A percentile compares a stretch with the other conserved stretches of the same genome.
These are phyloP conservation scores for Otolemur garnettii DNA, from an alignment of 2,113 vertebrate genomes.

Conservation along the genomic window DNA sequence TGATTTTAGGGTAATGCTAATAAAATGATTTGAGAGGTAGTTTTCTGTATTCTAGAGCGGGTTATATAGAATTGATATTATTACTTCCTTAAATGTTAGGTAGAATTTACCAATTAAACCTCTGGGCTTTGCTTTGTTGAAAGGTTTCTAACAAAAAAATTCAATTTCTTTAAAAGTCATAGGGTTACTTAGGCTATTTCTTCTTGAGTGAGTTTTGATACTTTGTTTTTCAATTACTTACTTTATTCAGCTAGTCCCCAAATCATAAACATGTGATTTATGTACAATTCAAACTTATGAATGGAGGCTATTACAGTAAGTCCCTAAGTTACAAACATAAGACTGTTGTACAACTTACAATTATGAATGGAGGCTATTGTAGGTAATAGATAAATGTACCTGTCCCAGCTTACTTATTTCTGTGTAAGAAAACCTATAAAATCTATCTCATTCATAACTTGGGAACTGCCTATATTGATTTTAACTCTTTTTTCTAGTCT, in stretches of 20 bases:
- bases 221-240: constrained; percentile 8
- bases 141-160: constrained; percentile 22
- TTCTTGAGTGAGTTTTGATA: constrained; percentile 35
- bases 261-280: too few relatives aligned
- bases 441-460: not conserved
- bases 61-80: not conserved
- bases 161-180: not conserved
- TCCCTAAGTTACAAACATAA: too few relatives aligned
- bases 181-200: not conserved
- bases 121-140: not conserved
- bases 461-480: not conserved
- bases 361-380: too few relatives aligned
- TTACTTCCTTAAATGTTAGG: constrained; percentile 10
- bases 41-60: constrained; percentile 19
- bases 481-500: not conserved
- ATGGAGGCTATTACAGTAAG: too few relatives aligned
- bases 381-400: too few relatives aligned
- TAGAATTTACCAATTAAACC: not conserved
- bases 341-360: too few relatives aligned
- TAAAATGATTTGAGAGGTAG: not conserved
- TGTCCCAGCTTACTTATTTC: too few relatives aligned
- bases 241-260: not conserved
- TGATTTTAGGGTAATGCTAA: constrained; percentile 17
- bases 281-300: too few relatives aligned
- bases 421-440: too few relatives aligned